phyloP scores from a whole-genome alignment of 2,888 invertebrate genomes.

The Octonoba sinensis region DNA sequence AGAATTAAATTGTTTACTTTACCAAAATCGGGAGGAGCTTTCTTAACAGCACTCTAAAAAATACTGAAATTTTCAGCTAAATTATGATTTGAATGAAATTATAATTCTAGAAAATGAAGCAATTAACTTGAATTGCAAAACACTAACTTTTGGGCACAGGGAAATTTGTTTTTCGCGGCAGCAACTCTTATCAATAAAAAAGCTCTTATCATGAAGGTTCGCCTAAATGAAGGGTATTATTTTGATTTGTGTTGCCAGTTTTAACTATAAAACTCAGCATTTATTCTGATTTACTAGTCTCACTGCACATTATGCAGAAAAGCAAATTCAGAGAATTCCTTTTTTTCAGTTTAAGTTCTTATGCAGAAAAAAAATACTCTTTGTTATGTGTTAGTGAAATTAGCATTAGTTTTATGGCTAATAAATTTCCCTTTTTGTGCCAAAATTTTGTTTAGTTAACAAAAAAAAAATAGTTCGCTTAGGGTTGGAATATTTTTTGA shows the following conservation, averaged over 20 bases:
- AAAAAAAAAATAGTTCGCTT: too few species aligned
- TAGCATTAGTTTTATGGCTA: too few species aligned
- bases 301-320: background rate
- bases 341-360: conserved; percentile 36
- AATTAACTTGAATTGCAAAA: conserved; percentile 42
- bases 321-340: conserved; percentile 25
- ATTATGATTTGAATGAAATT: too few species aligned
- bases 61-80: too few species aligned
- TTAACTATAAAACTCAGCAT: conserved; percentile 16
- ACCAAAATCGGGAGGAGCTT: too few species aligned
- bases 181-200: conserved; percentile 45
- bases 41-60: too few species aligned
- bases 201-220: conserved; percentile 31
- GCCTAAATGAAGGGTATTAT: conserved; percentile 32
- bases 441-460: too few species aligned
- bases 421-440: too few species aligned
- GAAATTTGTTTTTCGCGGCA: conserved; percentile 37
- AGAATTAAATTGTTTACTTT: too few species aligned
- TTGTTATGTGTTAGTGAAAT: too few species aligned
- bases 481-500: too few species aligned
- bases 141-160: conserved; percentile 14
- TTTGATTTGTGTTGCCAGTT: conserved; percentile 53
- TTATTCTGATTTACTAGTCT: conserved; percentile 45
- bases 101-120: conserved; percentile 1
- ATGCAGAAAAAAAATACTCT: background rate